These are phyloP conservation scores for Nothura maculosa DNA, from an alignment of 2,797 vertebrate genomes.

Conservation along the genomic window DNA sequence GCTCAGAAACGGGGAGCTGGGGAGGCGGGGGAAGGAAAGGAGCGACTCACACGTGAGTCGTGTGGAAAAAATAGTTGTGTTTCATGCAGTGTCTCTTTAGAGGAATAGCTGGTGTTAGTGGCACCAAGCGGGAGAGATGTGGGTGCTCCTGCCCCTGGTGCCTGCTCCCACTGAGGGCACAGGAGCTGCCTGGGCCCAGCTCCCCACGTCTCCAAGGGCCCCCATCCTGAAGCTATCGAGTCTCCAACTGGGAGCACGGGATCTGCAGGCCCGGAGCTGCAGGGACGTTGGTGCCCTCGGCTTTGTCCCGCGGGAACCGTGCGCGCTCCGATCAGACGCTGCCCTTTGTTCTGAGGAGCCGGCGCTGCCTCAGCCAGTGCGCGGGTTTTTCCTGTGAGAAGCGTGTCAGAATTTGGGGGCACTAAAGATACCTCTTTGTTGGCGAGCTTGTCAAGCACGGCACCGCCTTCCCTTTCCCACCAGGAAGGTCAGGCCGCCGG, in stretches of 20 bases:
- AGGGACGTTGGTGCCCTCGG: no score
- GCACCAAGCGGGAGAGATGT: neutral
- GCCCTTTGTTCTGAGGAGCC: conserved; percentile 52
- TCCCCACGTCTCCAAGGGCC: neutral
- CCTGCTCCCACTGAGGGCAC: conserved; percentile 11
- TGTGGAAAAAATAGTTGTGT: neutral
- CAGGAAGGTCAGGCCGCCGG: conserved; percentile 86
- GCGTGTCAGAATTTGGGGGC: conserved; percentile 83
- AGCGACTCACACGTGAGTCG: neutral
- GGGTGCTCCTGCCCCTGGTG: neutral
- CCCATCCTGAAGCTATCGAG: neutral
- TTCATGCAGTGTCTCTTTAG: conserved; percentile 13
- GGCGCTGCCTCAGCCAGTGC: neutral
- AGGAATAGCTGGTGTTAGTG: conserved; percentile 35
- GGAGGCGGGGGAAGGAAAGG: neutral
- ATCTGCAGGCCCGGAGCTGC: no score
- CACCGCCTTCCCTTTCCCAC: conserved; percentile 83
- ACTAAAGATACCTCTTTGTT: conserved; percentile 87
- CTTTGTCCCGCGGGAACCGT: conserved; percentile 11
- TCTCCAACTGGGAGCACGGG: no score
- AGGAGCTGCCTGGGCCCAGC: neutral
- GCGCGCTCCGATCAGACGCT: conserved; percentile 56
- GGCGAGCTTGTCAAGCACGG: conserved; percentile 85
- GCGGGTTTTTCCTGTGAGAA: conserved; percentile 86
- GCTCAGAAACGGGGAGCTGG: neutral